phyloP scores from a whole-genome alignment of 2,888 invertebrate species.

The Acleris laterana region DNA sequence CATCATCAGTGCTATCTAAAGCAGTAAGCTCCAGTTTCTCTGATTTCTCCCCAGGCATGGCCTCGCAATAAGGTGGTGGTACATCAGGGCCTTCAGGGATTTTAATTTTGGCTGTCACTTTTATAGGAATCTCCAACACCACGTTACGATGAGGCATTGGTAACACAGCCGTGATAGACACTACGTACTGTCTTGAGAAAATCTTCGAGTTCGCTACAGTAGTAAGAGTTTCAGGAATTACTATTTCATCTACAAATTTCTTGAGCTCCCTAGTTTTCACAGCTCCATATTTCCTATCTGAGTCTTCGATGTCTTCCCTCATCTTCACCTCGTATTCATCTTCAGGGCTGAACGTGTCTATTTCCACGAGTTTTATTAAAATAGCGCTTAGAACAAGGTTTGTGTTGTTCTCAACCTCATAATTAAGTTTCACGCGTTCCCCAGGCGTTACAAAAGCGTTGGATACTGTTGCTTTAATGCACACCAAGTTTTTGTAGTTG shows the following conservation, averaged over 20 bases:
- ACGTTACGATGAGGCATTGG: slow-evolving; percentile 21
- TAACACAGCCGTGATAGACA: slow-evolving; percentile 12
- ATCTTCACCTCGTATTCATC: not conserved
- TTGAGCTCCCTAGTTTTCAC: slow-evolving; percentile 5
- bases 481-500: slow-evolving; percentile 22
- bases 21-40: not conserved
- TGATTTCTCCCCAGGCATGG: slow-evolving; percentile 19
- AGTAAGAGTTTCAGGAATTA: not conserved
- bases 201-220: slow-evolving; percentile 21
- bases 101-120: slow-evolving; percentile 8
- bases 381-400: slow-evolving; percentile 17
- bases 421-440: slow-evolving; percentile 17
- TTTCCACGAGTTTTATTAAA: slow-evolving; percentile 20
- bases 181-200: slow-evolving; percentile 21
- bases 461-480: slow-evolving; percentile 18
- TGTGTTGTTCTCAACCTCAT: slow-evolving; percentile 26
- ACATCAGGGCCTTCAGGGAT: slow-evolving; percentile 2
- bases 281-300: slow-evolving; percentile 21
- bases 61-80: slow-evolving; percentile 25
- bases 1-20: no score
- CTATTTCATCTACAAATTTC: slow-evolving; percentile 13
- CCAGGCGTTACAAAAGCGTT: slow-evolving; percentile 13
- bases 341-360: slow-evolving; percentile 10
- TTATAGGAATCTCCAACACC: slow-evolving; percentile 22
- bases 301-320: slow-evolving; percentile 6